phyloP scores from a whole-genome alignment of 2,888 invertebrate genomes.

The Busseola fusca region DNA sequence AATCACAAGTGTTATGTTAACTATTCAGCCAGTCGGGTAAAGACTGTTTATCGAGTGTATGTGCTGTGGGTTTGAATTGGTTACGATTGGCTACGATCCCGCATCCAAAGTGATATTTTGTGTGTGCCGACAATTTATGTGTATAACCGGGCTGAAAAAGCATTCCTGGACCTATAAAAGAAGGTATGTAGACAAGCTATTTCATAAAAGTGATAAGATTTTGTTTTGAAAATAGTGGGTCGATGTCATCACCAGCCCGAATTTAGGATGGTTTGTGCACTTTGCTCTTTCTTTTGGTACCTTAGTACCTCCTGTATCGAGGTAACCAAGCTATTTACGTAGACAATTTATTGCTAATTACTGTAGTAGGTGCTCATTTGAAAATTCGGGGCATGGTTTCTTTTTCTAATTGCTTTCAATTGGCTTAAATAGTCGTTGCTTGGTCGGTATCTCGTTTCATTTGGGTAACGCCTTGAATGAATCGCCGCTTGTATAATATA shows the following conservation, averaged over 20 bases:
- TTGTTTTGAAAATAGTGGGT: constrained; percentile 49
- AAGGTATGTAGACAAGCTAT: constrained; percentile 71
- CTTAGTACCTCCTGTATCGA: constrained; percentile 9
- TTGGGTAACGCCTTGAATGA: constrained; percentile 59
- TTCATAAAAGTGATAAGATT: constrained; percentile 55
- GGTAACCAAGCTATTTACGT: constrained; percentile 28
- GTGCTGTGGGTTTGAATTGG: constrained; percentile 76
- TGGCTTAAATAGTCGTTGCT: constrained; percentile 56
- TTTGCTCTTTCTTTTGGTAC: constrained; percentile 59
- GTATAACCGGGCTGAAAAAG: constrained; percentile 76
- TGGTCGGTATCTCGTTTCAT: constrained; percentile 57
- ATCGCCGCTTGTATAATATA: constrained; percentile 30
- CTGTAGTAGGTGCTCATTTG: constrained; percentile 4
- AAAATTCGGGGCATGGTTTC: constrained; percentile 40
- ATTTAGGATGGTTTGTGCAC: constrained; percentile 46
- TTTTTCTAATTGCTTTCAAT: constrained; percentile 64
- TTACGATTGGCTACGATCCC: constrained; percentile 74
- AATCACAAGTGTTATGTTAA: constrained; percentile 77
- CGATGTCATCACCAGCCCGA: constrained; percentile 32
- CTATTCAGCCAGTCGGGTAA: constrained; percentile 69
- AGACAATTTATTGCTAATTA: not conserved
- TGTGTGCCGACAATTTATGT: constrained; percentile 82
- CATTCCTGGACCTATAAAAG: constrained; percentile 71
- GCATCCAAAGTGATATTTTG: constrained; percentile 78
- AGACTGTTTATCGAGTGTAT: constrained; percentile 74